A percentile compares a stretch with the other conserved stretches of the same genome.
These are phyloP conservation scores for Amia ocellicauda DNA, from an alignment of 2,113 vertebrate genomes.

Conservation along the genomic window DNA sequence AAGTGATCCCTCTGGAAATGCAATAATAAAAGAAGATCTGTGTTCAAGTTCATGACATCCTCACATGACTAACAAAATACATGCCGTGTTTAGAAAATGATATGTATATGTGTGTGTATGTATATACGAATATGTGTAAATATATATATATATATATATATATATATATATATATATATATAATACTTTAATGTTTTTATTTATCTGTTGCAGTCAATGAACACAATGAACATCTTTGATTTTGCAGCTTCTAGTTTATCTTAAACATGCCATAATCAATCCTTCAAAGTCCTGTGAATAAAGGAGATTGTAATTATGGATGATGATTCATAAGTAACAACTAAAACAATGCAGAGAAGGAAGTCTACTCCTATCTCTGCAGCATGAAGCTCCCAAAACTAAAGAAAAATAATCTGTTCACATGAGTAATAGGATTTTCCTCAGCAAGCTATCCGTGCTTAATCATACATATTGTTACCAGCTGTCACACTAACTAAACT, in stretches of 20 bases:
- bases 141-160: no score
- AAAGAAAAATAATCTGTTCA: no score
- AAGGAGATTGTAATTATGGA: neutral
- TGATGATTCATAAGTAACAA: neutral
- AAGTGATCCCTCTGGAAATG: no score
- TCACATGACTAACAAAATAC: no score
- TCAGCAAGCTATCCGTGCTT: neutral
- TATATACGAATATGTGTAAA: no score
- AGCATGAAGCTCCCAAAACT: no score
- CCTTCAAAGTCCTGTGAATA: neutral
- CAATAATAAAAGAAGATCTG: no score
- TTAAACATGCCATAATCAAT: neutral
- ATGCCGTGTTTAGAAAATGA: no score
- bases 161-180: no score
- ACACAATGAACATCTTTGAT: neutral
- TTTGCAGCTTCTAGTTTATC: neutral
- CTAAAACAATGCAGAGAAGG: neutral
- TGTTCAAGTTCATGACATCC: no score
- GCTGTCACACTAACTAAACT: neutral
- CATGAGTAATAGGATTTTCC: neutral
- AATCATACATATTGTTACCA: slow-evolving; percentile 11
- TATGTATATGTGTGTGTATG: no score
- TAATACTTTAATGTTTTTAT: no score
- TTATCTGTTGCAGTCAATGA: neutral
- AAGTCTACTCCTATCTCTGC: neutral